Evolutionary conservation across 1,140 invertebrate genomes (phyloP).

Genomic region (Aphelenchoides avenae): DNA sequence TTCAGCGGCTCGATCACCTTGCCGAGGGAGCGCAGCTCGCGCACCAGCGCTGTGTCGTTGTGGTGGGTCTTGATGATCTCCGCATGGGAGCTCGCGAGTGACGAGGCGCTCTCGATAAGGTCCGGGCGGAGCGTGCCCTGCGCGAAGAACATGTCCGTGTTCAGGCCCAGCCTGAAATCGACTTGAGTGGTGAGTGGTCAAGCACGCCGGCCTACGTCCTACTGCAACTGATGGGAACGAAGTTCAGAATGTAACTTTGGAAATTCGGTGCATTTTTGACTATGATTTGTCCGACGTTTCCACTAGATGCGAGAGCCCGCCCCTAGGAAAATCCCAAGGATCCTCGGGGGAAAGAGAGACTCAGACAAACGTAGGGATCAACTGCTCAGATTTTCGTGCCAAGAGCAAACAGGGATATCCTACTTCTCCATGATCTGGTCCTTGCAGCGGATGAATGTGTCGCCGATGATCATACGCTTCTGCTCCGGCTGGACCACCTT

Average conservation of each 20-base stretch:
- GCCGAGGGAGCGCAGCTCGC: constrained; percentile 75
- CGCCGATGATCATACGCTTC: constrained; percentile 96
- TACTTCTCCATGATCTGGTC: constrained; percentile 47
- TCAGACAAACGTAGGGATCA: too few relatives aligned
- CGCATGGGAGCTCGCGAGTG: constrained; percentile 75
- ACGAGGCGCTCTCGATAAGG: constrained; percentile 92
- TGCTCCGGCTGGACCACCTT: constrained; percentile 84
- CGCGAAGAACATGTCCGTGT: constrained; percentile 52
- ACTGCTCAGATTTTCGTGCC: too few relatives aligned
- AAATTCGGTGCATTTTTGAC: too few relatives aligned
- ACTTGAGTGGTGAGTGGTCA: too few relatives aligned
- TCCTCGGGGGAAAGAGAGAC: too few relatives aligned
- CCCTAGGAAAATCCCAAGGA: too few relatives aligned
- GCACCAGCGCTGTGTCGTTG: constrained; percentile 93
- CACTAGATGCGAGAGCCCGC: too few relatives aligned
- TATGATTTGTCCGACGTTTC: too few relatives aligned
- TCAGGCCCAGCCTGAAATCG: constrained; percentile 38
- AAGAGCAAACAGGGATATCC: too few relatives aligned
- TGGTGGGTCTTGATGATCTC: constrained; percentile 99
- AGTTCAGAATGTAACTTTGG: too few relatives aligned
- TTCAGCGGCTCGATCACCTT: constrained; percentile 92
- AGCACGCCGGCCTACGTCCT: too few relatives aligned
- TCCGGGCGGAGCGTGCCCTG: constrained; percentile 87
- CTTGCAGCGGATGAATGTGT: constrained; percentile 78
- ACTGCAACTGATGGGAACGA: too few relatives aligned